A percentile compares a stretch with the other conserved stretches of the same genome.
These are phyloP conservation scores for Leptopilina drosophilae DNA, from an alignment of 2,888 invertebrate species.

Conservation along the genomic window DNA sequence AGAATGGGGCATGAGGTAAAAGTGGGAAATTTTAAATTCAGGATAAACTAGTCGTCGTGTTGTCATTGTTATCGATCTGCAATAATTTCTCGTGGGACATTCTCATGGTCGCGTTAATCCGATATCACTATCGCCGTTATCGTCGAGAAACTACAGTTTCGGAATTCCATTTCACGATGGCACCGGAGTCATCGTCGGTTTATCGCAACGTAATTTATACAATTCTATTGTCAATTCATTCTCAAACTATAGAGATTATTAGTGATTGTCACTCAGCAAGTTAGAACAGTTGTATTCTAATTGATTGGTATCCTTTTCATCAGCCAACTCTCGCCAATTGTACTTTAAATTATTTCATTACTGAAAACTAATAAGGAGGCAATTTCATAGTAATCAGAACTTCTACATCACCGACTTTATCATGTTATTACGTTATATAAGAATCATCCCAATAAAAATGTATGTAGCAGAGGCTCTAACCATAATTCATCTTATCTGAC, in stretches of 20 bases:
- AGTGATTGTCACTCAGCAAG: background rate
- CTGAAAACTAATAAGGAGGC: too few relatives aligned
- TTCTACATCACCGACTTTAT: too few relatives aligned
- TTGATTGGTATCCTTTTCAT: background rate
- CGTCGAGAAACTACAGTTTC: conserved; percentile 40
- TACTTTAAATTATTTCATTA: background rate
- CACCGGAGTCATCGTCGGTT: conserved; percentile 18
- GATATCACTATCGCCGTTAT: conserved; percentile 32
- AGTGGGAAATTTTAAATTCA: conserved; percentile 12
- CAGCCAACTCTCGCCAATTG: background rate
- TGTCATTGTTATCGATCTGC: conserved; percentile 31
- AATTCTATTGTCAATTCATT: conserved; percentile 25
- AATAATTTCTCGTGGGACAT: conserved; percentile 38
- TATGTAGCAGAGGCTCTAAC: too few relatives aligned
- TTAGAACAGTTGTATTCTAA: background rate
- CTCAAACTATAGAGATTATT: background rate
- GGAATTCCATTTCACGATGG: conserved; percentile 46
- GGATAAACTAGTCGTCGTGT: conserved; percentile 30
- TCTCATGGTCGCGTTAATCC: conserved; percentile 41
- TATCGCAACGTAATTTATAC: conserved; percentile 13
- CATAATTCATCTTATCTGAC: too few relatives aligned
- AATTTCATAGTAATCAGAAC: too few relatives aligned
- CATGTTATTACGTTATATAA: too few relatives aligned
- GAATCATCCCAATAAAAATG: too few relatives aligned
- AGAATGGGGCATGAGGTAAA: background rate